Conservation (phyloP, 1,140 invertebrate species). For the Drosophila parabipectinata region DNA sequence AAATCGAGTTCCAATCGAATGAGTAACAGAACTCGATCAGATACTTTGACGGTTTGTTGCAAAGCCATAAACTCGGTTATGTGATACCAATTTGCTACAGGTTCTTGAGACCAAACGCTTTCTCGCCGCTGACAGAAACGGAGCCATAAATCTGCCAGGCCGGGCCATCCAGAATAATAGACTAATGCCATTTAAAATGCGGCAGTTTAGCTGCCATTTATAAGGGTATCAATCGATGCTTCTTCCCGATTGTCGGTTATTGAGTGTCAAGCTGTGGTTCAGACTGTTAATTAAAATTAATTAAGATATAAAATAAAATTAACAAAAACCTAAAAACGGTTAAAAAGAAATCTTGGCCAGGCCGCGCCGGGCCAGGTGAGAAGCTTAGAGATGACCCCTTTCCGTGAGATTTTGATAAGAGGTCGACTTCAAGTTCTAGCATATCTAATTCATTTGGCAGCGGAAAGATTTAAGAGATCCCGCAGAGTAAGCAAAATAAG, state of each 20-base stretch:
- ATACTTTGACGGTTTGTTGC: constrained; percentile 8
- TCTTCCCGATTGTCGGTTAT: constrained; percentile 39
- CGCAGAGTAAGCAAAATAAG: constrained; percentile 14
- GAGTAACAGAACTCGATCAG: constrained; percentile 16
- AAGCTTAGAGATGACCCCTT: constrained; percentile 52
- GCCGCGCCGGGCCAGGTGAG: constrained; percentile 2
- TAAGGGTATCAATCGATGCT: constrained; percentile 68
- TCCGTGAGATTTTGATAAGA: constrained; percentile 34
- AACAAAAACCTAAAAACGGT: constrained; percentile 40
- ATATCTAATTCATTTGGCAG: background rate
- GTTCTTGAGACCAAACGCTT: constrained; percentile 49
- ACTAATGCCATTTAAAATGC: constrained; percentile 67
- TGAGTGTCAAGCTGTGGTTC: constrained; percentile 31
- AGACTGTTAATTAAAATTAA: constrained; percentile 64
- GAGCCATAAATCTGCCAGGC: constrained; percentile 61
- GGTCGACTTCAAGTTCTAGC: constrained; percentile 28
- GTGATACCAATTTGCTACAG: constrained; percentile 49
- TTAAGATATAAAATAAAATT: constrained; percentile 49
- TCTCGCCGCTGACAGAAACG: constrained; percentile 21
- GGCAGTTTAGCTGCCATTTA: constrained; percentile 71
- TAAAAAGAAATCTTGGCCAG: constrained; percentile 58
- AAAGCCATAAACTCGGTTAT: constrained; percentile 44
- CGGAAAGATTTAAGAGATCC: constrained; percentile 7
- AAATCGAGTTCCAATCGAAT: constrained; percentile 14
- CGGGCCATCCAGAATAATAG: constrained; percentile 22